phyloP scores from a whole-genome alignment of 2,113 vertebrate species.

The Cyanistes caeruleus region DNA sequence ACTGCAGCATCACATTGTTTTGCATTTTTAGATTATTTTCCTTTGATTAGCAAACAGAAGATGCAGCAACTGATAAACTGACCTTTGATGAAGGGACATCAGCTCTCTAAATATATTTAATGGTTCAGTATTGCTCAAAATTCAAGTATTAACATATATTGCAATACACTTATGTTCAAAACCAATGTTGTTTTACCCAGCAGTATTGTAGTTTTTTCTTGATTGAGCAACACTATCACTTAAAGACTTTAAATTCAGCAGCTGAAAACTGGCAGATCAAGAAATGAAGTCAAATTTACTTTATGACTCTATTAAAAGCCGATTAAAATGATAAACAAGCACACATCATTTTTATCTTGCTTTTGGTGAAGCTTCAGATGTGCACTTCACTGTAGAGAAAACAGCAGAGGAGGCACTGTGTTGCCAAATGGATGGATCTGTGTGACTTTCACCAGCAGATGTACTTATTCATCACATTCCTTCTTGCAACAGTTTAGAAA shows the following conservation, averaged over 20 bases:
- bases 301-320: conserved; percentile 33
- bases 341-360: neutral
- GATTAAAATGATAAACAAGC: conserved; percentile 57
- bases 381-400: conserved; percentile 33
- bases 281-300: conserved; percentile 36
- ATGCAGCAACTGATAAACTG: neutral
- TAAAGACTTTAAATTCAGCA: conserved; percentile 21
- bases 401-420: conserved; percentile 18
- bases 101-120: neutral
- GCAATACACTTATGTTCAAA: neutral
- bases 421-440: conserved; percentile 38
- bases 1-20: neutral
- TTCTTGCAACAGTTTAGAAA: conserved; percentile 61
- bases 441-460: conserved; percentile 54
- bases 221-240: neutral
- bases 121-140: neutral
- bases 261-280: conserved; percentile 3
- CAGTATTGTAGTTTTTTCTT: neutral
- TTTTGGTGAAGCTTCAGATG: conserved; percentile 34
- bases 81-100: neutral
- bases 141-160: neutral
- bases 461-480: conserved; percentile 53
- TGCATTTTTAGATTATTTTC: neutral
- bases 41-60: neutral
- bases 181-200: neutral